Percentiles rank a stretch among this genome's conserved stretches.
These are phyloP conservation scores for Augochlora pura DNA, from an alignment of 1,140 invertebrate species.

Conservation along the genomic window DNA sequence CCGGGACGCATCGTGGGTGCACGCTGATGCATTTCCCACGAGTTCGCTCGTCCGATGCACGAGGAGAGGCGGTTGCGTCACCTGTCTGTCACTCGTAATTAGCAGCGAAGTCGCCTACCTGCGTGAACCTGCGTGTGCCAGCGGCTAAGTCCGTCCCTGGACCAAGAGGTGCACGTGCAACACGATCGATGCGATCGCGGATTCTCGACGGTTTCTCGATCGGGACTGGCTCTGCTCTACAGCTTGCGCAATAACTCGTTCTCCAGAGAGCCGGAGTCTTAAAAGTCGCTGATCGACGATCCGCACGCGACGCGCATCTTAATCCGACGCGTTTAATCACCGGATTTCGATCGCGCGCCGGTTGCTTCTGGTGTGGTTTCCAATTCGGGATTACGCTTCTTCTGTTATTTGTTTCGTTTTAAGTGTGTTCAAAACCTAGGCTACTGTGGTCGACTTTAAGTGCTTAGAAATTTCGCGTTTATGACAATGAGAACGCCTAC, in stretches of 20 bases:
- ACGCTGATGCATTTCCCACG: conserved; percentile 26
- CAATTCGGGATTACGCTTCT: background rate
- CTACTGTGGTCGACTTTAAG: too few relatives aligned
- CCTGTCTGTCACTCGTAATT: conserved; percentile 8
- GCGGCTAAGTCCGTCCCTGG: background rate
- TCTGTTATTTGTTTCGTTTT: too few relatives aligned
- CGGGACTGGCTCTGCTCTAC: background rate
- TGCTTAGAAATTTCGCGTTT: too few relatives aligned
- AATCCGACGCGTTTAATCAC: background rate
- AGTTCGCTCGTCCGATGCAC: background rate
- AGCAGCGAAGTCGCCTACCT: conserved; percentile 7
- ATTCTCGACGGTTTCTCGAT: background rate
- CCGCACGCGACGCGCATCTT: background rate
- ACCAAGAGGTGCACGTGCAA: background rate
- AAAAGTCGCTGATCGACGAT: background rate
- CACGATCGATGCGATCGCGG: background rate
- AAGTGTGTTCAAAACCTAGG: too few relatives aligned
- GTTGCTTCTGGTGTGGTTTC: background rate
- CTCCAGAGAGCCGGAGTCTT: background rate
- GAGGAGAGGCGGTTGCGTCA: conserved; percentile 2
- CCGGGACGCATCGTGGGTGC: background rate
- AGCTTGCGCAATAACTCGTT: conserved; percentile 5
- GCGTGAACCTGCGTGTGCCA: background rate
- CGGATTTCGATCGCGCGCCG: background rate
- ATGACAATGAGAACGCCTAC: too few relatives aligned